Percentiles rank a stretch among this genome's conserved stretches.
These are phyloP conservation scores for Halcyon senegalensis DNA, from an alignment of 2,113 vertebrate species.

Conservation along the genomic window DNA sequence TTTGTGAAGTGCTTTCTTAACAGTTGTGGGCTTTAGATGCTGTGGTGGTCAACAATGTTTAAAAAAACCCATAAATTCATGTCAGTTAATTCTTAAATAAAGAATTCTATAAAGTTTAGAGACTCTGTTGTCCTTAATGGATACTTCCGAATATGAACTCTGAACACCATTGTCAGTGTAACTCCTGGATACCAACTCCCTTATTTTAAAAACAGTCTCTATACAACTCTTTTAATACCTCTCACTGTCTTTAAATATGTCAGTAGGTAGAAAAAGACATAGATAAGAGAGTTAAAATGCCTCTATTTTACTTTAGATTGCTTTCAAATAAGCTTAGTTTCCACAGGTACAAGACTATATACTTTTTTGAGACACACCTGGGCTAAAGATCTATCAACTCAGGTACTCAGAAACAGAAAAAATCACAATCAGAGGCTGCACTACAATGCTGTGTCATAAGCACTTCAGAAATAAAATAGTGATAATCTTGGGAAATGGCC, in stretches of 20 bases:
- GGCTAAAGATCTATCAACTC: not conserved
- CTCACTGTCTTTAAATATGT: not conserved
- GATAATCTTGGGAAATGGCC: not conserved
- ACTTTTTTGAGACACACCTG: not conserved
- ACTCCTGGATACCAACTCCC: not conserved
- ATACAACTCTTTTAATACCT: not conserved
- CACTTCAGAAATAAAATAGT: not conserved
- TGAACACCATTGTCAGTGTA: not conserved
- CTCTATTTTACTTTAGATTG: not conserved
- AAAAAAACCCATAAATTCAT: not conserved
- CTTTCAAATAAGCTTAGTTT: not conserved
- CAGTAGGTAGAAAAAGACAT: not conserved
- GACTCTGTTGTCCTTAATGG: not conserved
- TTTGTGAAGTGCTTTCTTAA: not conserved
- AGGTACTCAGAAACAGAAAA: not conserved
- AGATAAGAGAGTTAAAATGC: not conserved
- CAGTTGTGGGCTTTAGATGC: not conserved
- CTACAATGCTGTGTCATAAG: not conserved
- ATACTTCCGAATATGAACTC: not conserved
- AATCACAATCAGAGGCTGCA: not conserved
- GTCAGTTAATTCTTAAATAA: not conserved
- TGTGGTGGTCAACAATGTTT: not conserved
- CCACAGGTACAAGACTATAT: rapidly evolving
- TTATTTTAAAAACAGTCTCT: not conserved
- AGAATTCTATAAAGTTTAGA: not conserved